A percentile compares a stretch with the other conserved stretches of the same genome.
phyloP scores from a whole-genome alignment of 2,113 vertebrate species.

The Eleginops maclovinus region DNA sequence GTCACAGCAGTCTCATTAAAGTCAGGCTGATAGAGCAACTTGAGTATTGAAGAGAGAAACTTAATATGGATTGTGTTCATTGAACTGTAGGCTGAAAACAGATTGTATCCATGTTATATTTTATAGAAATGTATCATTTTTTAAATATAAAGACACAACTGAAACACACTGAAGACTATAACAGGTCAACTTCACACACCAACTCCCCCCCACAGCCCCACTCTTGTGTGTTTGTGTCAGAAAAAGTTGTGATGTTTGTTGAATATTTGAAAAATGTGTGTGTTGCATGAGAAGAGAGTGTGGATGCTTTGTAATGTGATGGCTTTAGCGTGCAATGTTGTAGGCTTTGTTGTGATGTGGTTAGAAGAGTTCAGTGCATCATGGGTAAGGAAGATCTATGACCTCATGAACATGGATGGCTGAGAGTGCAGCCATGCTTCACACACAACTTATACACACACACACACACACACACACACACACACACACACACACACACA shows the following conservation, averaged over 20 bases:
- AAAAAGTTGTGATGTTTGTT: background rate
- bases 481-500: constrained; percentile 30
- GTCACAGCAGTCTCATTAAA: too few species aligned
- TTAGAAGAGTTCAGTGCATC: constrained; percentile 70
- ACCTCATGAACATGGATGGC: constrained; percentile 70
- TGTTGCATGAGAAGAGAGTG: constrained; percentile 5
- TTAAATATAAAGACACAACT: constrained; percentile 22
- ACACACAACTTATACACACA: constrained; percentile 20
- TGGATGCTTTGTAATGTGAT: constrained; percentile 35
- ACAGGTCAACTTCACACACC: constrained; percentile 25
- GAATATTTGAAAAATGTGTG: constrained; percentile 4
- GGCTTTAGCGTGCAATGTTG: constrained; percentile 34
- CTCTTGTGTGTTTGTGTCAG: constrained; percentile 24
- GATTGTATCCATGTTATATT: constrained; percentile 59
- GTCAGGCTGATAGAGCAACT: too few species aligned
- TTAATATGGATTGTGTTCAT: too few species aligned
- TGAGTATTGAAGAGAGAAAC: too few species aligned
- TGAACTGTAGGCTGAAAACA: too few species aligned
- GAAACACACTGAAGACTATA: constrained; percentile 40
- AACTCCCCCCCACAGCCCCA: constrained; percentile 49
- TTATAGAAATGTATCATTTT: constrained; percentile 39
- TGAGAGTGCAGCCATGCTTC: constrained; percentile 67
- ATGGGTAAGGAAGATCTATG: constrained; percentile 70
- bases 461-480: constrained; percentile 34
- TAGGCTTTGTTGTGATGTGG: constrained; percentile 51